Conservation (phyloP, 2,797 vertebrate species). For the Champsocephalus esox region DNA sequence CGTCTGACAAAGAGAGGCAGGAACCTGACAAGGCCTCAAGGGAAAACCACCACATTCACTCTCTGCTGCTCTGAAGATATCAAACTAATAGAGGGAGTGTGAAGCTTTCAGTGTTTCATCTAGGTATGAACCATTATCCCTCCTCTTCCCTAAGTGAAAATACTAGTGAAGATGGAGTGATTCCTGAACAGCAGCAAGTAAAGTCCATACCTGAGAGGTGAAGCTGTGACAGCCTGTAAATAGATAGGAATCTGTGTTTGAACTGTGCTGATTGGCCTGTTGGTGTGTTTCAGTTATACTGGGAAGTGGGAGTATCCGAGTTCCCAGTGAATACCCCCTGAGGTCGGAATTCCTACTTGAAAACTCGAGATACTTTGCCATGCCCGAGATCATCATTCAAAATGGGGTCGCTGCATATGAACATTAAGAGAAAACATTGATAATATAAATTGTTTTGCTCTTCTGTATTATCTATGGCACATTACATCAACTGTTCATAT, state of each 20-base stretch:
- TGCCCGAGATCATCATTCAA: no score
- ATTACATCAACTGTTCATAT: no score
- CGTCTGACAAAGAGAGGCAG: conserved; percentile 6
- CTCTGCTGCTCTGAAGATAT: conserved; percentile 29
- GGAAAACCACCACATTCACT: not conserved
- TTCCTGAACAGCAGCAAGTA: conserved; percentile 40
- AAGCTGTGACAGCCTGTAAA: conserved; percentile 16
- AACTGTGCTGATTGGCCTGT: conserved; percentile 4
- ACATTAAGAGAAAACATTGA: no score
- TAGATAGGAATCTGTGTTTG: conserved; percentile 33
- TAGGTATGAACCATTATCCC: conserved; percentile 3
- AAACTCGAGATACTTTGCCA: no score
- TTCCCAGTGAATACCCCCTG: no score
- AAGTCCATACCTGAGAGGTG: conserved; percentile 23
- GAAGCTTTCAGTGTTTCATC: conserved; percentile 21
- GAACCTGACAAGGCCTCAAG: conserved; percentile 16
- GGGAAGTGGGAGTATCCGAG: no score
- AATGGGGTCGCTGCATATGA: no score
- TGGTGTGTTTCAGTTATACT: no score
- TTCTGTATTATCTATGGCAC: no score
- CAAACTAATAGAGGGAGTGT: conserved; percentile 34
- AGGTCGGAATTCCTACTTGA: no score
- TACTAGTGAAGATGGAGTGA: conserved; percentile 30
- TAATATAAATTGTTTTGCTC: no score
- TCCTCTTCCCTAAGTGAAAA: not conserved